These are phyloP conservation scores for Lissocephala sabroskyi DNA, from an alignment of 2,888 invertebrate species.

Conservation along the genomic window DNA sequence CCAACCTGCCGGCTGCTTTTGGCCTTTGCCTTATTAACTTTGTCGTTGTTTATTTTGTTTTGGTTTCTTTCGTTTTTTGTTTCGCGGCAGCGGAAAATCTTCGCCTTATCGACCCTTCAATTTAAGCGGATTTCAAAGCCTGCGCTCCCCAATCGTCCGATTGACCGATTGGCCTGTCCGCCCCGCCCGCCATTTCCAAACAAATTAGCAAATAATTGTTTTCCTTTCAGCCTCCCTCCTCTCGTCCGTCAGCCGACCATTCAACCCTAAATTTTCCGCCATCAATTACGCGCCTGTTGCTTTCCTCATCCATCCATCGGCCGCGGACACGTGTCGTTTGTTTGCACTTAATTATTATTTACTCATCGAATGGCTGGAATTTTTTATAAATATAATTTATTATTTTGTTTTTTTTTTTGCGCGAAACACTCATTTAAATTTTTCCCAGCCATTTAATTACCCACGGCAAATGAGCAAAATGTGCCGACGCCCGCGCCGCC, in stretches of 20 bases:
- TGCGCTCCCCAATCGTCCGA: not conserved
- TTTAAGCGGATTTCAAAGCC: conserved; percentile 48
- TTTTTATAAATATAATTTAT: conserved; percentile 7
- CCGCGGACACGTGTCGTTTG: conserved; percentile 20
- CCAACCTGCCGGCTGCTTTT: too few species aligned
- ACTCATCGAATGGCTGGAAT: conserved; percentile 33
- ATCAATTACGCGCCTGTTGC: conserved; percentile 27
- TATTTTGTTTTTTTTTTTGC: too few species aligned
- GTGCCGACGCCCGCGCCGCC: too few species aligned
- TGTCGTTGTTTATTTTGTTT: conserved; percentile 3
- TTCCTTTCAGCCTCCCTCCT: conserved; percentile 42
- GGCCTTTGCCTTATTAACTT: too few species aligned
- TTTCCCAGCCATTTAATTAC: conserved; percentile 47
- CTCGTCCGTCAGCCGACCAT: too few species aligned
- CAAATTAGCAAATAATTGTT: conserved; percentile 58
- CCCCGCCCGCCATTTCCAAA: conserved; percentile 17
- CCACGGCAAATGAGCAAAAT: conserved; percentile 36
- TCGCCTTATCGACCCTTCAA: conserved; percentile 9
- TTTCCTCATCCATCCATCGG: not conserved
- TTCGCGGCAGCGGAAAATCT: conserved; percentile 1
- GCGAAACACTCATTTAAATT: conserved; percentile 25
- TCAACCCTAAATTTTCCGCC: conserved; percentile 37
- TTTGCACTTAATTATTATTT: conserved; percentile 37
- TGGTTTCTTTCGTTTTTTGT: not conserved
- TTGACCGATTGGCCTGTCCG: too few species aligned